Base-by-base conservation (phyloP, 2,888 invertebrate genomes). In the Xylota segnis region DNA sequence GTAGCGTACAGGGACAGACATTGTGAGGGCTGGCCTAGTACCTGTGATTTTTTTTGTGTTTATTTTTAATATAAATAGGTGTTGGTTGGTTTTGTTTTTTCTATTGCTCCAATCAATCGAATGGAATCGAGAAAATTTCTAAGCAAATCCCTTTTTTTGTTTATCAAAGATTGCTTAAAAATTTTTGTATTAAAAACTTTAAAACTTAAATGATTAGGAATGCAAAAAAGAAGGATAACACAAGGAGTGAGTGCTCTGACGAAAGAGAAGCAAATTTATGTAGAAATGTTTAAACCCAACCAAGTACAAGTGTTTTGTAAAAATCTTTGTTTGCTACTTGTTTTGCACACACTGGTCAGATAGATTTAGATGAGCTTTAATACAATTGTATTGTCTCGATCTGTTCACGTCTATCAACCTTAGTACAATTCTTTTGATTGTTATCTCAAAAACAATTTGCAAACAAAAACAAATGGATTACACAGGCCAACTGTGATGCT, bases 21-120 rank as follows among this genome's bases (percentile, higher is more conserved):
- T 92, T 91, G 91, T 92, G 92, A 92, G 92, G 92, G 92, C 92
- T 92, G 92, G 92, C 92, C 92, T 92, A 92, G 92, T 92, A 92
- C 92, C 92, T 92, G 88, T 72, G 71, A 74, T 81, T 81, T 81
- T 72, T 72, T 78, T 72, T 71, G 32, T 40, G 63, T n/a, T n/a
- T n/a, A n/a, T 63, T 32, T 75, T 81, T 58, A 52, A 37, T 78
- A 71, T 58, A 71, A 76, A 63, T 84, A 54, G 43, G 54, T 61
- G 63, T 84, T 84, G 79, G 84, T 84, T 79, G 72, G 79, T 81
- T 84, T 79, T 72, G 37, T n/a, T 75, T 65, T 74, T 70, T 78
- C 40, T 79, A 34, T 65, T 61, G 66, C 14, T 82, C 65, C 76
- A 65, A n/a, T 43, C 76, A 65, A n/a, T 43, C 18, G 4, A 7